phyloP scores from a whole-genome alignment of 1,140 invertebrate genomes.

The Drosophila triauraria region DNA sequence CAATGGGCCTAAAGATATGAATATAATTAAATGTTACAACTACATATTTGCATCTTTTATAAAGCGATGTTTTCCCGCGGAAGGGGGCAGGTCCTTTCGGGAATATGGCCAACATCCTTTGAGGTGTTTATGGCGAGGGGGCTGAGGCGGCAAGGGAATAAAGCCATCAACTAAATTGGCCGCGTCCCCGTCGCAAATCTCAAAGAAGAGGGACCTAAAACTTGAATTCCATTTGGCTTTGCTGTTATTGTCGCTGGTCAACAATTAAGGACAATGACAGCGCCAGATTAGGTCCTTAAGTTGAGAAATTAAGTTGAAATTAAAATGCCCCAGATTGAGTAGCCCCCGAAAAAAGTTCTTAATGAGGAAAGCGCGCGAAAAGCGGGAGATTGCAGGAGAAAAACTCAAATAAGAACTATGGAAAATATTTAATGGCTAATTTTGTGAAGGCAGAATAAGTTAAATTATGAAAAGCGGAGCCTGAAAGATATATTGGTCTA shows the following conservation, averaged over 20 bases:
- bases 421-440: slow-evolving; percentile 24
- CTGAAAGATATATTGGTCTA: neutral
- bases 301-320: slow-evolving; percentile 77
- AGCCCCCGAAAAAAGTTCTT: slow-evolving; percentile 40
- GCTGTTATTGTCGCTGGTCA: slow-evolving; percentile 62
- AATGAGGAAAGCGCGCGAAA: slow-evolving; percentile 30
- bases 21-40: slow-evolving; percentile 83
- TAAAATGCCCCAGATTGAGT: slow-evolving; percentile 66
- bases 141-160: slow-evolving; percentile 36
- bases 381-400: neutral
- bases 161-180: slow-evolving; percentile 79
- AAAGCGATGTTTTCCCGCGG: slow-evolving; percentile 56
- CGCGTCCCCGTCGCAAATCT: slow-evolving; percentile 11
- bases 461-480: slow-evolving; percentile 2
- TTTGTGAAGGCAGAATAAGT: neutral
- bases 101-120: slow-evolving; percentile 19
- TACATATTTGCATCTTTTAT: slow-evolving; percentile 77
- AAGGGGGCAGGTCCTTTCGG: slow-evolving; percentile 5
- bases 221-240: slow-evolving; percentile 63
- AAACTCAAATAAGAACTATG: slow-evolving; percentile 50
- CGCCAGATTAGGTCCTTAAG: slow-evolving; percentile 72
- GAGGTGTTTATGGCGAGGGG: slow-evolving; percentile 63
- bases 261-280: slow-evolving; percentile 79
- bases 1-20: slow-evolving; percentile 78
- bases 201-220: slow-evolving; percentile 44